Conservation (phyloP, 2,797 vertebrate species). For the Phoeniculus purpureus region DNA sequence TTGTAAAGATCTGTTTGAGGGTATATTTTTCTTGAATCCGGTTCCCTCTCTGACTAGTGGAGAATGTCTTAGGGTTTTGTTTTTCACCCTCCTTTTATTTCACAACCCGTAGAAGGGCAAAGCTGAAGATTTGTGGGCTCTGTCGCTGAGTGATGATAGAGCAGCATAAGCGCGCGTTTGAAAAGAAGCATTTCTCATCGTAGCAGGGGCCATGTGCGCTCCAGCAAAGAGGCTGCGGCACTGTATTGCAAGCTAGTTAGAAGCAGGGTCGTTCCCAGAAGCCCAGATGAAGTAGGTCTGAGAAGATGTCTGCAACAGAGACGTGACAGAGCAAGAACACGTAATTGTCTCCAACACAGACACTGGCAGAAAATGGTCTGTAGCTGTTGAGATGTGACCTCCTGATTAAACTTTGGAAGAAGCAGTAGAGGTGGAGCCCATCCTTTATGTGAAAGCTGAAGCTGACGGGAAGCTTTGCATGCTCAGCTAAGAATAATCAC, state of each 20-base stretch:
- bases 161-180: conserved; percentile 43
- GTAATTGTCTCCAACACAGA: neutral
- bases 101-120: conserved; percentile 56
- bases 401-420: neutral
- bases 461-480: neutral
- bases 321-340: conserved; percentile 31
- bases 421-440: neutral
- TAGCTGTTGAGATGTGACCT: neutral
- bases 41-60: neutral
- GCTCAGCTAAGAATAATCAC: neutral
- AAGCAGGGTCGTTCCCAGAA: conserved; percentile 51
- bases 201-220: conserved; percentile 67
- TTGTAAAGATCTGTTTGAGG: neutral
- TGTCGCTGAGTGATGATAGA: conserved; percentile 64
- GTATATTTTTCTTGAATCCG: neutral
- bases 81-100: conserved; percentile 10
- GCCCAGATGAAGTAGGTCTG: conserved; percentile 1
- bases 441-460: accelerated
- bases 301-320: conserved; percentile 48
- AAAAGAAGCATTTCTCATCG: conserved; percentile 66
- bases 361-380: neutral
- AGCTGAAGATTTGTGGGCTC: conserved; percentile 62
- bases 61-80: neutral
- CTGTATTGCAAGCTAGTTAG: conserved; percentile 56
- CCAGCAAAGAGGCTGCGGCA: conserved; percentile 44